A percentile compares a stretch with the other conserved stretches of the same genome.
phyloP scores from a whole-genome alignment of 2,797 vertebrate species.

The Tinamus major region DNA sequence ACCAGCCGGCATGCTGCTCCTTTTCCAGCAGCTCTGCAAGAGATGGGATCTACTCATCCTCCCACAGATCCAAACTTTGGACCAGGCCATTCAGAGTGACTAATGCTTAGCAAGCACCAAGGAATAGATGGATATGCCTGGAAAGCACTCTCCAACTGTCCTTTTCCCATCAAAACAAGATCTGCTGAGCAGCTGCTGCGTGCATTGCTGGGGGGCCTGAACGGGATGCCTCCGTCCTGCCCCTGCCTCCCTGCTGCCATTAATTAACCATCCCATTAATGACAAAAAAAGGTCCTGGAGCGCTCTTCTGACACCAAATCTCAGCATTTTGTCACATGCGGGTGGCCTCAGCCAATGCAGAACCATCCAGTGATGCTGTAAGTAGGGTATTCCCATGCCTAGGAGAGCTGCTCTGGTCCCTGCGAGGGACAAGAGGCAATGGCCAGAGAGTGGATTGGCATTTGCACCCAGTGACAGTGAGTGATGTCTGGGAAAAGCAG shows the following conservation, averaged over 20 bases:
- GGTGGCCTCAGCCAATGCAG: neutral
- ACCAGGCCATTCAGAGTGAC: rapidly evolving
- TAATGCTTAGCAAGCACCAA: neutral
- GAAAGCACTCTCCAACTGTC: rapidly evolving
- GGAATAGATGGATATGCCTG: neutral
- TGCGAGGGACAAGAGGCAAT: neutral
- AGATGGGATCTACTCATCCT: neutral
- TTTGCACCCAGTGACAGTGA: too few species aligned
- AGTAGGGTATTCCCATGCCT: rapidly evolving
- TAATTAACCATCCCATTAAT: neutral
- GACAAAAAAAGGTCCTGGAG: neutral
- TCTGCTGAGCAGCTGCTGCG: neutral
- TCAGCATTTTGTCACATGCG: neutral
- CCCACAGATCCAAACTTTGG: neutral
- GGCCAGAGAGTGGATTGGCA: neutral
- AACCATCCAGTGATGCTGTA: neutral
- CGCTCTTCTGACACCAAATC: neutral
- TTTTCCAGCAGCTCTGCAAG: neutral
- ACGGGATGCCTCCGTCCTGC: rapidly evolving
- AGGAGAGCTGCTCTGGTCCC: neutral
- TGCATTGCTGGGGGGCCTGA: neutral
- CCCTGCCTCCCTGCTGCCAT: neutral
- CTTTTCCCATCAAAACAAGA: neutral
- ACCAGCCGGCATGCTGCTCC: neutral
- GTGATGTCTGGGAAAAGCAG: too few species aligned